Evolutionary conservation across 2,797 vertebrate genomes (phyloP).

Genomic region (Muscicapa striata): DNA sequence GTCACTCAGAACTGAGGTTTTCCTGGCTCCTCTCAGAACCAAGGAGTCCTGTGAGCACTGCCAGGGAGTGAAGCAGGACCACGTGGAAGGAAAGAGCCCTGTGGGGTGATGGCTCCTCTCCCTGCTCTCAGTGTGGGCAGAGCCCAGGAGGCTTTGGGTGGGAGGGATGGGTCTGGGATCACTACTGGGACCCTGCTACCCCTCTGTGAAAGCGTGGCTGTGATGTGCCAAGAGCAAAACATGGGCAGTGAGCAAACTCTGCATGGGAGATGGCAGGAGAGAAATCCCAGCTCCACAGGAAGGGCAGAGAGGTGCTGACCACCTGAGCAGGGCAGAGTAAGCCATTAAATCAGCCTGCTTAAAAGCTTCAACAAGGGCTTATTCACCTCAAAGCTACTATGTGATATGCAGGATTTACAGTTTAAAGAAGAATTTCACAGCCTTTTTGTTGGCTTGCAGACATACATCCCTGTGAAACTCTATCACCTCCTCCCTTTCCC

Average conservation of each 20-base stretch:
- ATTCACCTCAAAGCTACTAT: neutral
- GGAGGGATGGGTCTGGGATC: neutral
- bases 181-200: neutral
- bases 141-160: neutral
- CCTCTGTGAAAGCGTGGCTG: neutral
- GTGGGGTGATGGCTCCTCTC: fast-evolving
- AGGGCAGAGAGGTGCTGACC: neutral
- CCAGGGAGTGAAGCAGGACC: neutral
- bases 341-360: neutral
- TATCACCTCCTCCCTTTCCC: neutral
- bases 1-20: neutral
- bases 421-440: neutral
- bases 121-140: neutral
- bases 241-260: fast-evolving
- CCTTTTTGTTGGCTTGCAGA: neutral
- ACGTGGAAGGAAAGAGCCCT: fast-evolving
- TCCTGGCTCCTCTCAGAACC: neutral
- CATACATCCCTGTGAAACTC: neutral
- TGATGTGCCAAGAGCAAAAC: neutral
- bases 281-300: neutral
- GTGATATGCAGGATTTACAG: neutral
- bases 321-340: neutral
- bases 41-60: neutral
- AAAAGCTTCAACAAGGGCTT: neutral
- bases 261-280: fast-evolving